phyloP scores from a whole-genome alignment of 2,797 vertebrate species.

The Arremon aurantiirostris region DNA sequence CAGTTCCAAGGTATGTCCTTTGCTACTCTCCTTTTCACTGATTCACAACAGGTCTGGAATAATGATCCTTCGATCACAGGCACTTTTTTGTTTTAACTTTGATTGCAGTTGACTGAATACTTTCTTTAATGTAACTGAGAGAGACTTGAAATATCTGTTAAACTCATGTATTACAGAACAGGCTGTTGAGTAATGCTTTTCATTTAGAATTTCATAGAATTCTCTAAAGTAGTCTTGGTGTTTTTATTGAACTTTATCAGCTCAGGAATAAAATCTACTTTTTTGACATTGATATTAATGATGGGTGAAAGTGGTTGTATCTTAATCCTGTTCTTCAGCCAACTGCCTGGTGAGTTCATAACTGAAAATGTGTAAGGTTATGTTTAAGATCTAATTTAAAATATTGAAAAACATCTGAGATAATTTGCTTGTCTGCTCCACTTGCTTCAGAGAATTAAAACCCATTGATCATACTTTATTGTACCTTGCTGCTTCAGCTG shows the following conservation, averaged over 20 bases:
- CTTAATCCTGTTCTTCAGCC: slow-evolving; percentile 13
- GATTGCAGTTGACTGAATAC: slow-evolving; percentile 45
- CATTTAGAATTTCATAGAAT: slow-evolving; percentile 7
- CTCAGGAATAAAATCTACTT: slow-evolving; percentile 9
- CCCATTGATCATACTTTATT: neutral
- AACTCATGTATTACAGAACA: slow-evolving; percentile 21
- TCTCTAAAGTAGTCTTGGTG: neutral
- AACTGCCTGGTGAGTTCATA: slow-evolving; percentile 13
- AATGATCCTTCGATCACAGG: slow-evolving; percentile 38
- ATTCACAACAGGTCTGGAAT: slow-evolving; percentile 49
- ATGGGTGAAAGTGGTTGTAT: slow-evolving; percentile 8
- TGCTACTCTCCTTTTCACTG: slow-evolving; percentile 65
- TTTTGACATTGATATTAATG: neutral
- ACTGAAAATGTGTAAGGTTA: slow-evolving; percentile 25
- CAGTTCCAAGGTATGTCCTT: slow-evolving; percentile 90
- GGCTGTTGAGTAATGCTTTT: slow-evolving; percentile 41
- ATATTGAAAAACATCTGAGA: neutral
- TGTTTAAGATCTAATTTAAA: slow-evolving; percentile 11
- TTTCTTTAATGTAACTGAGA: slow-evolving; percentile 36
- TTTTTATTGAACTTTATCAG: neutral
- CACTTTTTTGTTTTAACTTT: slow-evolving; percentile 52
- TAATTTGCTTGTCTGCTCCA: slow-evolving; percentile 9
- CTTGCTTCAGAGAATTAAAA: slow-evolving; percentile 11
- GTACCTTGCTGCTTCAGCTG: slow-evolving; percentile 33
- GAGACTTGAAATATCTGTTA: slow-evolving; percentile 35